These are phyloP conservation scores for Cephonodes hylas DNA, from an alignment of 2,888 invertebrate species.

Conservation along the genomic window DNA sequence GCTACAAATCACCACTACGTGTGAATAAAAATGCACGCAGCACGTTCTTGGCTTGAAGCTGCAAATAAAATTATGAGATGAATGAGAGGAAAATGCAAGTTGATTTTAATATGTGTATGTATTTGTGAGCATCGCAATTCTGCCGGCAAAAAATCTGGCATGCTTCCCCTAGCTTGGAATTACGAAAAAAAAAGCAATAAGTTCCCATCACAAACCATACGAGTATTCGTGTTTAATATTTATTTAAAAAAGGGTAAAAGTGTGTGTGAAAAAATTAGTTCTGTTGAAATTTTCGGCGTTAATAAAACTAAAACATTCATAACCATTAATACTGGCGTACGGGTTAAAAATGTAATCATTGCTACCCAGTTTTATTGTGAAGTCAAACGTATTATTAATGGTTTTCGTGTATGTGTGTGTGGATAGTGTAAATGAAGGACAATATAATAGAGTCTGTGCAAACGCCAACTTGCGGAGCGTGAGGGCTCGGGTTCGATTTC, in stretches of 20 bases:
- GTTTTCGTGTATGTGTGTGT: no score
- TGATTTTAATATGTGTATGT: conserved; percentile 64
- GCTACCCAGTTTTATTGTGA: no score
- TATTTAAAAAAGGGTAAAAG: background rate
- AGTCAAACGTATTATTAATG: no score
- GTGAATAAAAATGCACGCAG: conserved; percentile 25
- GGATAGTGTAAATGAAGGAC: background rate
- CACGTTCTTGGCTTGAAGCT: conserved; percentile 43
- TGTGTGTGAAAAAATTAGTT: background rate
- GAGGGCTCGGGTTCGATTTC: background rate
- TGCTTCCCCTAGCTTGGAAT: conserved; percentile 54
- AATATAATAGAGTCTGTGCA: background rate
- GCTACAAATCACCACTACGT: background rate
- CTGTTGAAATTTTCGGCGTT: background rate
- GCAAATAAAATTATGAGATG: conserved; percentile 72
- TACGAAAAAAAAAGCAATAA: conserved; percentile 49
- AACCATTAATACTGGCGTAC: background rate
- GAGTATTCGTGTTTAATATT: conserved; percentile 16
- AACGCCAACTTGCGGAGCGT: background rate
- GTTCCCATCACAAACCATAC: conserved; percentile 34
- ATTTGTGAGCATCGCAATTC: conserved; percentile 49
- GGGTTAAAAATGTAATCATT: background rate
- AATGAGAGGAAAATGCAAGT: conserved; percentile 69
- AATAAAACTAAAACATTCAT: background rate
- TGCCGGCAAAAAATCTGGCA: conserved; percentile 54